Evolutionary conservation across 2,113 vertebrate species (phyloP).

Genomic region (Pseudonaja textilis): DNA sequence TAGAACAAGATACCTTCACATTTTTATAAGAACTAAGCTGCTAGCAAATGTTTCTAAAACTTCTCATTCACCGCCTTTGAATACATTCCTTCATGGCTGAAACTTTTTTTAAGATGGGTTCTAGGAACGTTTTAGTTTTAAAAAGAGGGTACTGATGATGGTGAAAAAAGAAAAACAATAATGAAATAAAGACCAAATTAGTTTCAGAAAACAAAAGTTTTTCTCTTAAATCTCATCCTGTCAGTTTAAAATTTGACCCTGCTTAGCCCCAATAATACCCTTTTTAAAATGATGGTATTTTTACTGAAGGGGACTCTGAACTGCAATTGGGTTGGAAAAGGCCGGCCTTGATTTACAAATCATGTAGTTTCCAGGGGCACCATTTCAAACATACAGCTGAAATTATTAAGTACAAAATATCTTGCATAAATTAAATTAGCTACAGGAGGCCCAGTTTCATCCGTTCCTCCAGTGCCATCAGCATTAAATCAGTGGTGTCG

Average conservation of each 20-base stretch:
- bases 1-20: neutral
- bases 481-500: conserved; percentile 5
- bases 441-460: conserved; percentile 5
- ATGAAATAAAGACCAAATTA: neutral
- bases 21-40: neutral
- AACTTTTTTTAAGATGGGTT: neutral
- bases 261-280: fast-evolving
- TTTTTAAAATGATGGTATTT: neutral
- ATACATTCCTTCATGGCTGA: neutral
- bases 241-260: neutral
- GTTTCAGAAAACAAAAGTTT: neutral
- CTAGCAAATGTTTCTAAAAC: neutral
- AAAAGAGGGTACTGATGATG: neutral
- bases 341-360: neutral
- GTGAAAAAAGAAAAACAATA: neutral
- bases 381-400: conserved; percentile 1
- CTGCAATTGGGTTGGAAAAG: neutral
- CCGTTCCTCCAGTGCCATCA: conserved; percentile 19
- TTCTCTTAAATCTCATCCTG: neutral
- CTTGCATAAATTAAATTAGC: conserved; percentile 3
- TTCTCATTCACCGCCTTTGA: neutral
- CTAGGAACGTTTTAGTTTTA: neutral
- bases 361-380: neutral
- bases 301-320: neutral
- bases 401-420: neutral